Evolutionary conservation across 2,797 vertebrate species (phyloP).

Genomic region (Rhinatrema bivittatum): DNA sequence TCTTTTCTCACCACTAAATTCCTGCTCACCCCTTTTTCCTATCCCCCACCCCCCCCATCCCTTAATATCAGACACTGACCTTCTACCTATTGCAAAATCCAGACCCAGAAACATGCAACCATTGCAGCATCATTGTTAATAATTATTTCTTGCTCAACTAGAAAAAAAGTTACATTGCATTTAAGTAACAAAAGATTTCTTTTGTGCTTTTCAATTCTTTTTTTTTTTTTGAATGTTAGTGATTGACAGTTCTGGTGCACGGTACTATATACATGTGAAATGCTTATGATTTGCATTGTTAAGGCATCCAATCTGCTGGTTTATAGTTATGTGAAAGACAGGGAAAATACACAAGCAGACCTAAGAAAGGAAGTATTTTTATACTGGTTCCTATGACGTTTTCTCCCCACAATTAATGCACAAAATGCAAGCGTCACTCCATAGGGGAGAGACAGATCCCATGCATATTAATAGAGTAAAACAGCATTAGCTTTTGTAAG

Average conservation of each 20-base stretch:
- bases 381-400: conserved; percentile 76
- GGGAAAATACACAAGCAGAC: conserved; percentile 87
- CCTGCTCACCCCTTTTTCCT: conserved; percentile 27
- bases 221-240: conserved; percentile 77
- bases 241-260: conserved; percentile 83
- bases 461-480: conserved; percentile 98
- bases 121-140: conserved; percentile 66
- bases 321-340: conserved; percentile 91
- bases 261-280: conserved; percentile 93
- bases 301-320: conserved; percentile 99
- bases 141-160: conserved; percentile 63
- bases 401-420: conserved; percentile 77
- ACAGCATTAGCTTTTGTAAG: conserved; percentile 83
- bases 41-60: conserved; percentile 26
- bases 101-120: conserved; percentile 65
- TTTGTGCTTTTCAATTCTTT: conserved; percentile 88
- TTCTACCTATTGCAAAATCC: conserved; percentile 65
- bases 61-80: conserved; percentile 59
- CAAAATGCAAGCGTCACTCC: conserved; percentile 83
- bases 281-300: conserved; percentile 97
- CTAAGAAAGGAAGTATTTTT: conserved; percentile 85
- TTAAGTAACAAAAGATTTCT: conserved; percentile 83
- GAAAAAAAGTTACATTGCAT: conserved; percentile 71
- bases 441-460: conserved; percentile 86
- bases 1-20: conserved; percentile 57